Conservation (phyloP, 2,888 invertebrate species). For the Acanthosoma haemorrhoidale region DNA sequence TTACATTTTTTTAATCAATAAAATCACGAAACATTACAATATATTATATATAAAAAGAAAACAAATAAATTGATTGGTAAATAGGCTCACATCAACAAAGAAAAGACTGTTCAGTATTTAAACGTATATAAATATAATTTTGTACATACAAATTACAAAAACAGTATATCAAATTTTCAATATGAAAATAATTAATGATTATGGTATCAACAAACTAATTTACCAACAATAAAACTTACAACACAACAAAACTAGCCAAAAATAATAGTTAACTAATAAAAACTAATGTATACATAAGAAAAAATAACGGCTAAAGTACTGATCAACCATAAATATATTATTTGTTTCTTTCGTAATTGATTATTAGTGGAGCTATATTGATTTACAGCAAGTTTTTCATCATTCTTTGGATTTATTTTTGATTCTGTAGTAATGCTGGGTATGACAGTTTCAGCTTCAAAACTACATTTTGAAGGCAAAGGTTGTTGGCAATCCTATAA, state of each 20-base stretch:
- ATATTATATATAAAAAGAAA: too few species aligned
- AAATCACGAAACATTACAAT: too few species aligned
- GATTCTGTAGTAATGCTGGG: not conserved
- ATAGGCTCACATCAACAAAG: too few species aligned
- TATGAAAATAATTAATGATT: not conserved
- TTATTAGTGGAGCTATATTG: not conserved
- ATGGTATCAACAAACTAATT: not conserved
- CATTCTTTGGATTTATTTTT: not conserved
- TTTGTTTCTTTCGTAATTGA: not conserved
- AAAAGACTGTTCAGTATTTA: too few species aligned
- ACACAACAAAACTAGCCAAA: not conserved
- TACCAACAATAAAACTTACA: slow-evolving; percentile 1
- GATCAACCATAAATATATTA: not conserved
- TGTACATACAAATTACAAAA: not conserved
- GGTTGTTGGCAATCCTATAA: not conserved
- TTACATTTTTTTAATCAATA: too few species aligned
- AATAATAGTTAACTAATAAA: not conserved
- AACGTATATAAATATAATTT: slow-evolving; percentile 5
- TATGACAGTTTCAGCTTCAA: not conserved
- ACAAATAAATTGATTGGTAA: too few species aligned
- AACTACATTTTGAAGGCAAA: not conserved
- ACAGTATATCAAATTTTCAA: not conserved
- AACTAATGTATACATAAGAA: not conserved
- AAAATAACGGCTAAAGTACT: not conserved
- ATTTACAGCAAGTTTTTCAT: not conserved